Conservation (phyloP, 2,888 invertebrate species). For the Epistrophella euchroma region DNA sequence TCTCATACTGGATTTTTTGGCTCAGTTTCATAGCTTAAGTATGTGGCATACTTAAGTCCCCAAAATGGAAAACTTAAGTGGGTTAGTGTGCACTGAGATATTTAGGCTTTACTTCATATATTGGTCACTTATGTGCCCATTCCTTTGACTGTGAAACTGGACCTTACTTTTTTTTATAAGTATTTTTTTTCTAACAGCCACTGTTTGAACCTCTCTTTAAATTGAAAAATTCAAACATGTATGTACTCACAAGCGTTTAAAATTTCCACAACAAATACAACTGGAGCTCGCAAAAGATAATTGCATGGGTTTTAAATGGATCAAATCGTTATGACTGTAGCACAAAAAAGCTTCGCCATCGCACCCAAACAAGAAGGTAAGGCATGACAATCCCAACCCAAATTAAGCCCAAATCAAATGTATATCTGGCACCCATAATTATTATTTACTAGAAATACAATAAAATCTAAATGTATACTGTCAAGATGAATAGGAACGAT, state of each 20-base stretch:
- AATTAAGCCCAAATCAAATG: conserved; percentile 37
- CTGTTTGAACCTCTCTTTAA: not conserved
- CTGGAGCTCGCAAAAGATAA: conserved; percentile 29
- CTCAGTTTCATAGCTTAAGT: too few species aligned
- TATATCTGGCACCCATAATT: conserved; percentile 31
- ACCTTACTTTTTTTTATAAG: not conserved
- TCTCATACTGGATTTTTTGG: too few species aligned
- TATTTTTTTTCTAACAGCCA: not conserved
- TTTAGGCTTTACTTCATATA: too few species aligned
- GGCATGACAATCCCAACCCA: conserved; percentile 55
- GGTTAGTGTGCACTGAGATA: too few species aligned
- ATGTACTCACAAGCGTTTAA: not conserved
- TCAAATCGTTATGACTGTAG: conserved; percentile 59
- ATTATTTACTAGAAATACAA: not conserved
- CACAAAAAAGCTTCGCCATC: conserved; percentile 29
- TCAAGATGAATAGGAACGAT: conserved; percentile 45
- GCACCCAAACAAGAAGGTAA: conserved; percentile 58
- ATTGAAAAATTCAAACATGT: not conserved
- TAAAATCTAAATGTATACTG: conserved; percentile 23
- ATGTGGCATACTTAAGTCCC: too few species aligned
- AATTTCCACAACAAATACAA: not conserved
- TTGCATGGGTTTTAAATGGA: conserved; percentile 56
- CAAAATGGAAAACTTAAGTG: too few species aligned
- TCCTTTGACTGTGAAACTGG: too few species aligned
- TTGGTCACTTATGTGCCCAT: too few species aligned